Base-by-base conservation (phyloP, 1,140 invertebrate species). In the Anastrepha obliqua region DNA sequence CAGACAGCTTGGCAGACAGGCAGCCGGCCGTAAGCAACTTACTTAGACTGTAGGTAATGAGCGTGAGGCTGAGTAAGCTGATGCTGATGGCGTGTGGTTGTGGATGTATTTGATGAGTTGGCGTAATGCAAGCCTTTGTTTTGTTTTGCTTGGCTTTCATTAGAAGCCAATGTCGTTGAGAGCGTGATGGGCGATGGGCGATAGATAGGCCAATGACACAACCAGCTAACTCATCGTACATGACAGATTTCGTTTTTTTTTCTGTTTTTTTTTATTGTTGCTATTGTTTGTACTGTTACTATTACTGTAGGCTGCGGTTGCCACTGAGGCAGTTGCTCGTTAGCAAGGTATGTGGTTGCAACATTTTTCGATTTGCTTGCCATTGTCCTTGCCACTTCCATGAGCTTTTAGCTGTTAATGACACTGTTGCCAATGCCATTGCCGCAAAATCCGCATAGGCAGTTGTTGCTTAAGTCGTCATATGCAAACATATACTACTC, bases 281-380 rank as follows among this genome's bases (percentile, higher is more conserved):
- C 4, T 39, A 42, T 78, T 78, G 47, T 51, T 15, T 42, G 11
- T 70, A 5, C 13, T 15, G 13, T 62, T 17, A 13, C n/a, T 17
- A 17, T 62, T 62, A 62, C 0, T 62, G 60, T 62, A 15, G 60
- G n/a, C 15, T 17, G 9, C 17, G 47, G 44, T 42, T 74, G 70
- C 65, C 13, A 8, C 11, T 6, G 42, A 9, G 3, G 42, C 67
- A 9, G 67, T 11, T 17, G 67, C 74, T 81, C 74, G 74, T 81
- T 81, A 81, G 42, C 44, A 29, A 55, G 74, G 17, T 55, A 55
- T 81, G 47, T 55, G n/a, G 44, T 55, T 81, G 74, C 42, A 81
- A n/a, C n/a, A 81, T 81, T 81, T 81, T 81, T 81, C 74, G 47
- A 81, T 81, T 81, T 81, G 74, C 44, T 81, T 81, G 74, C 47